Percentiles rank a stretch among this genome's conserved stretches.
These are phyloP conservation scores for Zophobas morio DNA, from an alignment of 1,140 invertebrate species.

Conservation along the genomic window DNA sequence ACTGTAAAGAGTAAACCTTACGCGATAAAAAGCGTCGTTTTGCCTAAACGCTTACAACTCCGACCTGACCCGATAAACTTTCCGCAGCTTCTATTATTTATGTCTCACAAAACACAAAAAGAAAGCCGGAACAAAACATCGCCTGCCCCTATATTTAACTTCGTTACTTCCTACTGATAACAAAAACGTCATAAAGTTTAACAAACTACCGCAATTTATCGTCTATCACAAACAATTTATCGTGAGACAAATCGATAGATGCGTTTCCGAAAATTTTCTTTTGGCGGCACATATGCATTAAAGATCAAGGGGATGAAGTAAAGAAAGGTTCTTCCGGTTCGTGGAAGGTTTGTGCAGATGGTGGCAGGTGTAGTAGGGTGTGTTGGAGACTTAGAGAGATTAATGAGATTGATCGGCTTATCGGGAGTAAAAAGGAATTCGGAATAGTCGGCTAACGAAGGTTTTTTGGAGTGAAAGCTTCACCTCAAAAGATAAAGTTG, in stretches of 20 bases:
- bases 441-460: too few relatives aligned
- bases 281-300: background rate
- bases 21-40: background rate
- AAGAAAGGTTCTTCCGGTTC: background rate
- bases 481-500: too few relatives aligned
- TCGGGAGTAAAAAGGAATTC: background rate
- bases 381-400: background rate
- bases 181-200: constrained; percentile 24
- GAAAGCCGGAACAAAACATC: constrained; percentile 11
- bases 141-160: constrained; percentile 29
- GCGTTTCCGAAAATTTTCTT: background rate
- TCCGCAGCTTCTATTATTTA: constrained; percentile 15
- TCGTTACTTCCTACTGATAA: constrained; percentile 29
- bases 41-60: background rate
- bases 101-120: background rate
- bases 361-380: background rate
- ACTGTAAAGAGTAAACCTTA: too few relatives aligned
- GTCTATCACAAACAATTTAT: constrained; percentile 1
- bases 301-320: background rate
- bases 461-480: too few relatives aligned
- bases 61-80: background rate
- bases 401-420: constrained; percentile 1
- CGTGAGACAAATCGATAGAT: constrained; percentile 5
- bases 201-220: constrained; percentile 30
- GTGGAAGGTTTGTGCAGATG: background rate